Conservation (phyloP, 2,797 vertebrate species). For the Dromococcyx pavoninus region DNA sequence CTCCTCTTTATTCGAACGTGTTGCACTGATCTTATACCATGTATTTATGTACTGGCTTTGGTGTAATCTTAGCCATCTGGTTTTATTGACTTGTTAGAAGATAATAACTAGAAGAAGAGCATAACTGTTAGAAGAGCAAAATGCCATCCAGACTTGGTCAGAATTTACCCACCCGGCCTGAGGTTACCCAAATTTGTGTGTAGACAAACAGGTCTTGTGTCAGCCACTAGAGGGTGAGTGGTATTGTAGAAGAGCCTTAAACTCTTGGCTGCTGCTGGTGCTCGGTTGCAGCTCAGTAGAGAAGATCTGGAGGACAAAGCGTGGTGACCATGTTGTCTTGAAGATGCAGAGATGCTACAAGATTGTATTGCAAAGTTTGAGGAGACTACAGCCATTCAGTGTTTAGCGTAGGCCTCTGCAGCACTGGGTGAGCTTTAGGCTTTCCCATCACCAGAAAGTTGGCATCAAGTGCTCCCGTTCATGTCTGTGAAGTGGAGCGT, state of each 20-base stretch:
- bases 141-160: not conserved
- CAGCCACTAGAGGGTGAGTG: conserved; percentile 56
- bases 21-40: not conserved
- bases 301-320: not conserved
- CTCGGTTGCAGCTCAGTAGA: not conserved
- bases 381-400: not conserved
- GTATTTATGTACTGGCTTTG: not conserved
- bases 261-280: not conserved
- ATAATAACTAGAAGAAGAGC: not conserved
- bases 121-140: not conserved
- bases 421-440: not conserved
- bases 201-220: not conserved
- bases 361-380: not conserved
- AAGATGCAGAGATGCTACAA: not conserved
- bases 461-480: not conserved
- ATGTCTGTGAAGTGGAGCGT: too few relatives aligned
- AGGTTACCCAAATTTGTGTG: not conserved
- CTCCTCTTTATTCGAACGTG: not conserved
- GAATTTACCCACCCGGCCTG: not conserved
- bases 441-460: not conserved
- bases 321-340: not conserved
- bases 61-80: not conserved
- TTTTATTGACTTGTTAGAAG: not conserved
- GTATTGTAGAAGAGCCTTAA: not conserved
- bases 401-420: not conserved